These are phyloP conservation scores for Cryptotermes secundus DNA, from an alignment of 1,140 invertebrate species.

Conservation along the genomic window DNA sequence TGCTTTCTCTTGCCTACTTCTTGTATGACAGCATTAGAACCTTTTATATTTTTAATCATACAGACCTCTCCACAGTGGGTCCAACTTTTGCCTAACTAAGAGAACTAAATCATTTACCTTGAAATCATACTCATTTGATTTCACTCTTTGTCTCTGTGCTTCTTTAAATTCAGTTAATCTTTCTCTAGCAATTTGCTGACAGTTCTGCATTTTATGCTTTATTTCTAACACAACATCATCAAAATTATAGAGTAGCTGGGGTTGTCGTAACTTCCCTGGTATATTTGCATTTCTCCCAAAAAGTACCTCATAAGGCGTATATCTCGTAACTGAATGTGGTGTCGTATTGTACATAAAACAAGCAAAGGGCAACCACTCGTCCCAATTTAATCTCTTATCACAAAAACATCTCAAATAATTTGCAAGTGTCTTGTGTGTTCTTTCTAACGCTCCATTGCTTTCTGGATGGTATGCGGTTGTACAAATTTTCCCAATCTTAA, in stretches of 20 bases:
- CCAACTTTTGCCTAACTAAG: no score
- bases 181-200: no score
- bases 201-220: no score
- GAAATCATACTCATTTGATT: no score
- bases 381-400: constrained; percentile 43
- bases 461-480: constrained; percentile 40
- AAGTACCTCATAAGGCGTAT: constrained; percentile 42
- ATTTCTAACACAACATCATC: no score
- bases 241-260: no score
- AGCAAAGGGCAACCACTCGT: constrained; percentile 40
- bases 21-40: not conserved
- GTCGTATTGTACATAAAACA: constrained; percentile 43
- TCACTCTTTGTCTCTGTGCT: no score
- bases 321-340: constrained; percentile 42
- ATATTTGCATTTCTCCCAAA: constrained; percentile 41
- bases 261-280: constrained; percentile 33
- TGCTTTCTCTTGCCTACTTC: constrained; percentile 12
- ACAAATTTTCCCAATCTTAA: constrained; percentile 41
- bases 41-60: no score
- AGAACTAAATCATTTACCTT: no score
- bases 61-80: no score
- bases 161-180: no score
- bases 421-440: constrained; percentile 38
- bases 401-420: constrained; percentile 41
- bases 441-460: constrained; percentile 40